Percentiles rank a stretch among this genome's conserved stretches.
Conservation (phyloP, 2,888 invertebrate genomes). For the Drosophila nr. perissopoda region DNA sequence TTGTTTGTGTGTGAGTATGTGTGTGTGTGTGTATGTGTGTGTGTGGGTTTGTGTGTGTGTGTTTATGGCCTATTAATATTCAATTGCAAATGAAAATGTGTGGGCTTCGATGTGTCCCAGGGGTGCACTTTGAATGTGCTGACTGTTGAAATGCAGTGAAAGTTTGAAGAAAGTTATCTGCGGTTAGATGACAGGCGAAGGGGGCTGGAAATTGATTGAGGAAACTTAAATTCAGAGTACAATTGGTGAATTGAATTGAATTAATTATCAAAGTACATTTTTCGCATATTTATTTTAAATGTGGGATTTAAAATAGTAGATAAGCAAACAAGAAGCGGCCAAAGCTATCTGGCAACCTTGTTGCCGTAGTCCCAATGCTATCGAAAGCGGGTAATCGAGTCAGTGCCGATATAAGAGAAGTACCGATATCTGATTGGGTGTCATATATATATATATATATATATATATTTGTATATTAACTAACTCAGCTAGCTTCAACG, state of each 20-base stretch:
- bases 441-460: no score
- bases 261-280: not conserved
- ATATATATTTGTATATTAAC: no score
- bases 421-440: no score
- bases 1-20: not conserved
- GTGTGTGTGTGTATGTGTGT: not conserved
- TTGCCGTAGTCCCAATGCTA: no score
- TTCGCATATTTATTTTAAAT: no score
- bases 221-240: not conserved
- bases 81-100: conserved; percentile 55
- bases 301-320: no score
- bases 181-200: conserved; percentile 18
- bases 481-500: not conserved
- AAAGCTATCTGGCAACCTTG: no score
- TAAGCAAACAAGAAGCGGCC: no score
- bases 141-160: conserved; percentile 42
- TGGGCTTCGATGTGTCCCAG: conserved; percentile 38
- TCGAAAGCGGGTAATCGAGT: no score
- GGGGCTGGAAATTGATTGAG: not conserved
- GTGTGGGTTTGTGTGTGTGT: conserved; percentile 9
- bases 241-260: not conserved
- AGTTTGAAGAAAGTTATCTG: conserved; percentile 34
- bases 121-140: conserved; percentile 37
- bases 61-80: conserved; percentile 69
- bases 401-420: no score